These are phyloP conservation scores for Orthonevra nobilis DNA, from an alignment of 2,888 invertebrate species.

Conservation along the genomic window DNA sequence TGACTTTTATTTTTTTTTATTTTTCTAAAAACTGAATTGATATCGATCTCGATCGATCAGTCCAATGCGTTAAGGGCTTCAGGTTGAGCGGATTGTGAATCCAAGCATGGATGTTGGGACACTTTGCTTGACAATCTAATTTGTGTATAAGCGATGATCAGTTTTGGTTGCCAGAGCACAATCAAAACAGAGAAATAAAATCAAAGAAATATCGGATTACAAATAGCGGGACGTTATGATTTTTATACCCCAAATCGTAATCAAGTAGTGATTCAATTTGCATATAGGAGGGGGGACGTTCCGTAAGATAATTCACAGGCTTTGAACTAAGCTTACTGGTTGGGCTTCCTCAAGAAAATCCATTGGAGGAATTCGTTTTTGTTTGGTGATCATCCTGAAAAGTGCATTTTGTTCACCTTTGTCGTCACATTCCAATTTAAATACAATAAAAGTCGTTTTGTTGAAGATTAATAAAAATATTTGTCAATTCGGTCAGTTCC, in stretches of 20 bases:
- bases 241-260: conserved; percentile 39
- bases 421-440: too few species aligned
- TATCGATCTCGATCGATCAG: conserved; percentile 51
- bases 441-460: too few species aligned
- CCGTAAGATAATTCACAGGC: too few species aligned
- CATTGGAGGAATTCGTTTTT: too few species aligned
- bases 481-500: conserved; percentile 30
- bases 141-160: conserved; percentile 41
- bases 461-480: conserved; percentile 23
- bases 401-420: too few species aligned
- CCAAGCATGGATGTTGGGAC: conserved; percentile 20
- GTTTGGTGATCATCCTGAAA: too few species aligned
- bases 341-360: too few species aligned
- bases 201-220: conserved; percentile 47
- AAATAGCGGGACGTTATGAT: conserved; percentile 49
- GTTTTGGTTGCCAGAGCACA: conserved; percentile 8
- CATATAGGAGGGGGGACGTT: conserved; percentile 13
- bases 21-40: conserved; percentile 50
- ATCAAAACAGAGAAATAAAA: conserved; percentile 60
- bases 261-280: conserved; percentile 44
- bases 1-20: too few species aligned
- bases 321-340: too few species aligned
- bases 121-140: conserved; percentile 61
- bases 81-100: not conserved
- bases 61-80: conserved; percentile 25